phyloP scores from a whole-genome alignment of 1,140 invertebrate genomes.

The Neodiprion pinetum region DNA sequence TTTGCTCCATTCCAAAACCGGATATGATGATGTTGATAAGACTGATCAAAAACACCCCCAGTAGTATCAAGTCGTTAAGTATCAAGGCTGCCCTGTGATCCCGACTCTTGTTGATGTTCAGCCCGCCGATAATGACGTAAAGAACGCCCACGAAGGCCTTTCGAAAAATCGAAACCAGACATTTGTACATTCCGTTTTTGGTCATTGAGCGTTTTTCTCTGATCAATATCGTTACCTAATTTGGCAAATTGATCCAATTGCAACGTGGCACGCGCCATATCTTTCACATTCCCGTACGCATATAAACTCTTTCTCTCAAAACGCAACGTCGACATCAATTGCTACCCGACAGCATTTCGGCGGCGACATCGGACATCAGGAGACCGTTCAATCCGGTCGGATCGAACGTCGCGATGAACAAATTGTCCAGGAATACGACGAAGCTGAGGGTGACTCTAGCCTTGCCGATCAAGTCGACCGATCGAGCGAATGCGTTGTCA shows the following conservation, averaged over 20 bases:
- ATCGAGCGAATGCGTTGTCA: slow-evolving; percentile 69
- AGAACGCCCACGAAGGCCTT: slow-evolving; percentile 80
- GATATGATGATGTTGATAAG: slow-evolving; percentile 81
- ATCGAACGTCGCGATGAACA: slow-evolving; percentile 82
- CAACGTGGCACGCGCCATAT: slow-evolving; percentile 15
- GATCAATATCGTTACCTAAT: background rate
- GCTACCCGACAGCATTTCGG: background rate
- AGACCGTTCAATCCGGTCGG: slow-evolving; percentile 53
- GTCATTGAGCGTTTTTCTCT: background rate
- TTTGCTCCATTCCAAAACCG: slow-evolving; percentile 81
- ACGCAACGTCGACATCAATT: background rate
- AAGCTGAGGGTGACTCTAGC: slow-evolving; percentile 74
- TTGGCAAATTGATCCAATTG: slow-evolving; percentile 23
- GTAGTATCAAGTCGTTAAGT: slow-evolving; percentile 80
- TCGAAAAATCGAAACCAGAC: slow-evolving; percentile 35
- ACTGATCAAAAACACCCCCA: slow-evolving; percentile 81
- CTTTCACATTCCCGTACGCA: slow-evolving; percentile 3
- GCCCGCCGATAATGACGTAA: slow-evolving; percentile 79
- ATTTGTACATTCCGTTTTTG: background rate
- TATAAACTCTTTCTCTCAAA: background rate
- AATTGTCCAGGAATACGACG: slow-evolving; percentile 77
- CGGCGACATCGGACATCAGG: background rate
- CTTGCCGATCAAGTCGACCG: slow-evolving; percentile 75
- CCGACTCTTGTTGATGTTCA: slow-evolving; percentile 77
- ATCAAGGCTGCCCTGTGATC: slow-evolving; percentile 75